phyloP scores from a whole-genome alignment of 2,888 invertebrate genomes.

The Aproaerema taeniolella region DNA sequence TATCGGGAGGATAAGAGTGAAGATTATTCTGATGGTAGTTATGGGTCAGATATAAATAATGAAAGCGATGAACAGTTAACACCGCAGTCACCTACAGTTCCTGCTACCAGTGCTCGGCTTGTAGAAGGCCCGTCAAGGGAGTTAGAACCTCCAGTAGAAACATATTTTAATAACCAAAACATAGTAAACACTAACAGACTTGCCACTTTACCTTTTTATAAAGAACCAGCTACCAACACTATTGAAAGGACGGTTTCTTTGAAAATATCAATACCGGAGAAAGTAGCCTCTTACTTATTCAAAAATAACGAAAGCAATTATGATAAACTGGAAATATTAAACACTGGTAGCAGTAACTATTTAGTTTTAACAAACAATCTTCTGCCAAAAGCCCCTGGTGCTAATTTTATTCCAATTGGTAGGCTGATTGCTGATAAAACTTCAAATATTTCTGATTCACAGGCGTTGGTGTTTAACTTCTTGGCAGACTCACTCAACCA shows the following conservation, averaged over 20 bases:
- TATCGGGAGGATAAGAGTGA: slow-evolving; percentile 35
- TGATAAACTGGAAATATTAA: slow-evolving; percentile 60
- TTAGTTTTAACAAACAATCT: slow-evolving; percentile 55
- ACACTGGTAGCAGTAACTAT: slow-evolving; percentile 66
- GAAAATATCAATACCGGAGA: slow-evolving; percentile 67
- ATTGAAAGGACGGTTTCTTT: slow-evolving; percentile 66
- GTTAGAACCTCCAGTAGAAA: slow-evolving; percentile 51
- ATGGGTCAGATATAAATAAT: slow-evolving; percentile 30
- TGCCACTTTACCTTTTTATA: slow-evolving; percentile 51
- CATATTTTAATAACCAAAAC: slow-evolving; percentile 21
- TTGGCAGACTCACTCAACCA: slow-evolving; percentile 64
- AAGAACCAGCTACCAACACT: slow-evolving; percentile 50
- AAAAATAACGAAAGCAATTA: slow-evolving; percentile 47
- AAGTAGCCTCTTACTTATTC: slow-evolving; percentile 57
- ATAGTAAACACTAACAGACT: slow-evolving; percentile 40
- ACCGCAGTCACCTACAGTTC: slow-evolving; percentile 33
- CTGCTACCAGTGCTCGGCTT: slow-evolving; percentile 40
- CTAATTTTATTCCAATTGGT: slow-evolving; percentile 54
- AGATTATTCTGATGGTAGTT: slow-evolving; percentile 36
- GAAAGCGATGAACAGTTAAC: slow-evolving; percentile 51
- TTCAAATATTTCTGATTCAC: slow-evolving; percentile 64
- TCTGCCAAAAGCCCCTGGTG: slow-evolving; percentile 28
- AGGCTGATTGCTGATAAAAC: slow-evolving; percentile 52
- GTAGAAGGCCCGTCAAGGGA: slow-evolving; percentile 41
- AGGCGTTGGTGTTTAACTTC: slow-evolving; percentile 66